These are phyloP conservation scores for Cavia porcellus DNA, from an alignment of 2,113 vertebrate species.

Conservation along the genomic window DNA sequence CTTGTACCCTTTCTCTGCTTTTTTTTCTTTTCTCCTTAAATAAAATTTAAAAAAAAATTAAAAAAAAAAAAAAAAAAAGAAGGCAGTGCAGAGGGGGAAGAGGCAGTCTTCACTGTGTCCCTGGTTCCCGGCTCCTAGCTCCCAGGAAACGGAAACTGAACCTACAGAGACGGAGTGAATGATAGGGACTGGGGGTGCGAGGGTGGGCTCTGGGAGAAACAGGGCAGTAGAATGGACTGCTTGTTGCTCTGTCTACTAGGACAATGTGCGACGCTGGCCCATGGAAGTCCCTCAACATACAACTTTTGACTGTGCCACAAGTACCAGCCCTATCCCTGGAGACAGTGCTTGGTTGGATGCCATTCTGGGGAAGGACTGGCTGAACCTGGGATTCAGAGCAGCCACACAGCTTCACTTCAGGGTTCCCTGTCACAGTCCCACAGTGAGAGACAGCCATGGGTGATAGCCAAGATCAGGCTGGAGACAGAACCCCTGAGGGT, in stretches of 20 bases:
- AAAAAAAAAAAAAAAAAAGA: not conserved
- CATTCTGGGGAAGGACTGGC: not conserved
- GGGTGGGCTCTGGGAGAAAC: not conserved
- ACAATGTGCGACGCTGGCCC: not conserved
- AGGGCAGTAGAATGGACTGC: not conserved
- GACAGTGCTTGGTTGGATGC: not conserved
- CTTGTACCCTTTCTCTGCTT: too few species aligned
- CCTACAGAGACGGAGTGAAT: not conserved
- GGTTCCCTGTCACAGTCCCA: not conserved
- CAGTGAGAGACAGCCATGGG: not conserved
- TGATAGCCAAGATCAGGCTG: not conserved
- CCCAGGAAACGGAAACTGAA: not conserved
- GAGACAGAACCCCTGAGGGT: not conserved
- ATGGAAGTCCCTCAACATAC: not conserved
- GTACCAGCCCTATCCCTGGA: not conserved
- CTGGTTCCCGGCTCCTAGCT: not conserved
- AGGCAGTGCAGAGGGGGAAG: not conserved
- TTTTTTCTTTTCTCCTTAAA: too few species aligned
- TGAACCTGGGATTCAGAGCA: not conserved
- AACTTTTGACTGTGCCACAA: not conserved
- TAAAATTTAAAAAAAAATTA: too few species aligned
- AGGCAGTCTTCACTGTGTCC: not conserved
- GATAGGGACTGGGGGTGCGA: not conserved
- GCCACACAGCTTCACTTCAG: not conserved
- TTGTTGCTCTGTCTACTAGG: not conserved